Conservation (phyloP, 35 echinoderm and acorn worm genomes). For the Hemicentrotus pulcherrimus region DNA sequence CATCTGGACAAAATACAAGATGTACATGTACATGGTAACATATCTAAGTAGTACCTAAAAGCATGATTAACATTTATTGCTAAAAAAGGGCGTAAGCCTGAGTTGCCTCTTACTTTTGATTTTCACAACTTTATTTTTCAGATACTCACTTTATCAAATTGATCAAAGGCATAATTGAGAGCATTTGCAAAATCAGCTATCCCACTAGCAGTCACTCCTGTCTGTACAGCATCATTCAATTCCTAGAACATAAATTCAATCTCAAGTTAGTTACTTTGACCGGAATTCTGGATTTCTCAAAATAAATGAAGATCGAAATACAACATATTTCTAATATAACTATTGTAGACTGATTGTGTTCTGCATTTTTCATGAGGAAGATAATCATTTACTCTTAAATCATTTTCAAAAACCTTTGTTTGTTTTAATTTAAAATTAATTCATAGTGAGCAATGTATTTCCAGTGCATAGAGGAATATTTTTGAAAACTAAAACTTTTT, state of each 20-base stretch:
- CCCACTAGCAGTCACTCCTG: constrained; percentile 44
- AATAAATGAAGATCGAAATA: neutral
- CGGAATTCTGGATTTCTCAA: neutral
- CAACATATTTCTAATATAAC: neutral
- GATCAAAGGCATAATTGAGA: constrained; percentile 73
- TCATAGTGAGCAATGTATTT: neutral
- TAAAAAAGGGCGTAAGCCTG: too few species aligned
- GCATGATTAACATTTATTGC: too few species aligned
- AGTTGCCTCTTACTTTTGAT: too few species aligned
- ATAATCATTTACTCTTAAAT: neutral
- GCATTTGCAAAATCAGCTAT: constrained; percentile 72
- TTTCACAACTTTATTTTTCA: neutral
- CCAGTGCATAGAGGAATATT: neutral
- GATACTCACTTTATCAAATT: constrained; percentile 75
- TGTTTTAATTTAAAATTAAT: neutral
- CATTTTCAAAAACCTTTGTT: too few species aligned
- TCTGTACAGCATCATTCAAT: constrained; percentile 71
- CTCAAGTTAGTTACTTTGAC: neutral
- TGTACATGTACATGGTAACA: too few species aligned
- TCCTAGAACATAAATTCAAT: constrained; percentile 35
- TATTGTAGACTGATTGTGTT: neutral
- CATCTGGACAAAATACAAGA: too few species aligned
- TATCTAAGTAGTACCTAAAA: too few species aligned
- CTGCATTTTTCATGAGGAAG: too few species aligned
- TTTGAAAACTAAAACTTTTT: neutral